Evolutionary conservation across 2,888 invertebrate species (phyloP).

Genomic region (Meiosimyza decipiens): DNA sequence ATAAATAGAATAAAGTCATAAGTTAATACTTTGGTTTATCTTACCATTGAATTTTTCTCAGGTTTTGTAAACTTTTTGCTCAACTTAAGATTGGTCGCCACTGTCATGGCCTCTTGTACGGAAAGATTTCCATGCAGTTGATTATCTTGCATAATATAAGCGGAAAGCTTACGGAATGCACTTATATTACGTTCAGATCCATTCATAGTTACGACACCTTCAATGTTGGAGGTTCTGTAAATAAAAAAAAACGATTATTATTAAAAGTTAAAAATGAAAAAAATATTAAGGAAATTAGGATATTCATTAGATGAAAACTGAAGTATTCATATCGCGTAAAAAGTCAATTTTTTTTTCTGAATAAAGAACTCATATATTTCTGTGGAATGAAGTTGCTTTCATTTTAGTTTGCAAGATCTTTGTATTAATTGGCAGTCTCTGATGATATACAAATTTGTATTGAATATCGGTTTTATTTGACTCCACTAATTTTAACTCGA

Average conservation of each 20-base stretch:
- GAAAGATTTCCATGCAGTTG: conserved; percentile 91
- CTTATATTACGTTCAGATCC: conserved; percentile 85
- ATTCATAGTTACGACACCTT: conserved; percentile 87
- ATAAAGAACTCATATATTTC: no score
- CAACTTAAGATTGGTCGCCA: conserved; percentile 90
- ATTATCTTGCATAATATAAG: conserved; percentile 96
- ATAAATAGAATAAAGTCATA: not conserved
- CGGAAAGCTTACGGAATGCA: conserved; percentile 90
- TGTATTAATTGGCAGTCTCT: no score
- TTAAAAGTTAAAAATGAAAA: not conserved
- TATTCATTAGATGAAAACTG: not conserved
- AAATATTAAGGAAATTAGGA: not conserved
- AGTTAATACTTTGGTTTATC: conserved; percentile 53
- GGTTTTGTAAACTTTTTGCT: conserved; percentile 75
- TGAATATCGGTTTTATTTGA: no score
- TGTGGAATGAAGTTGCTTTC: no score
- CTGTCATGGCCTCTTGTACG: conserved; percentile 93
- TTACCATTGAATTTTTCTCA: conserved; percentile 87
- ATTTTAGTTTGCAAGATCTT: no score
- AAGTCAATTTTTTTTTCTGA: no score
- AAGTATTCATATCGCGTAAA: not conserved
- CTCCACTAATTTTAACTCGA: no score
- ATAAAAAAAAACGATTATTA: not conserved
- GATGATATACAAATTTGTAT: no score
- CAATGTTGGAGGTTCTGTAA: conserved; percentile 79